Evolutionary conservation across 2,113 vertebrate species (phyloP), one percentile per base, ranked within the genome.

Genomic region (Clarias batrachus): DNA sequence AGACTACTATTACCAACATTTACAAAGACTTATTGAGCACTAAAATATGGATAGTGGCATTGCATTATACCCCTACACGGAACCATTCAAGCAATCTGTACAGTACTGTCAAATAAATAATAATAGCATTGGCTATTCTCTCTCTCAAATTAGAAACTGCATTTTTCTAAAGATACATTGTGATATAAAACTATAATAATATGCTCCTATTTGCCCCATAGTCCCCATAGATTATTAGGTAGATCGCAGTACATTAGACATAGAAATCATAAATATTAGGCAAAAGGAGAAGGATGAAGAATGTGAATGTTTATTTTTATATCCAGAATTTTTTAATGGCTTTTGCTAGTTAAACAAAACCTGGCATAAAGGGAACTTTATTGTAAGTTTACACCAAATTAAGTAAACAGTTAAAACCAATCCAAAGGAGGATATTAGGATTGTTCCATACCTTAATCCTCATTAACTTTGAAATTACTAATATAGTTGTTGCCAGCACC

Each of bases 401-500:
- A 52, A 25, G 30, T 7, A 78, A 30, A 27, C 37, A 52, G 14
- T 4, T 17, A 23, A 82, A 52, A 85, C 17, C 71, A 85, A 74
- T 62, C 30, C 82, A 84, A 63, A 63, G 25, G 17, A 71, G 21
- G 21, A 71, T 83, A 59, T 25, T 59, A n/a, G 30, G 66, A 70
- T 11, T 2, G 70, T 17, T 33, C 70, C 27, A 3, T 59, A 21
- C 41, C 37, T 57, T 81, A 66, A 79, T 66, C 16, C 74, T 25
- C 62, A 68, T 3, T 25, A n/a, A 56, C n/a, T 79, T 48, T 56
- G 48, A n/a, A 68, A 23, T 56, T 59, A 76, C 59, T 83, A 82
- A 87, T 56, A 62, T 54, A 41, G 70, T 56, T 76, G 60, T 77
- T 76, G 33, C 59, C 27, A 77, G 70, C 86, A 82, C 68, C 27